Evolutionary conservation across 2,888 invertebrate genomes (phyloP).

Genomic region (Drosophila vallismaia): DNA sequence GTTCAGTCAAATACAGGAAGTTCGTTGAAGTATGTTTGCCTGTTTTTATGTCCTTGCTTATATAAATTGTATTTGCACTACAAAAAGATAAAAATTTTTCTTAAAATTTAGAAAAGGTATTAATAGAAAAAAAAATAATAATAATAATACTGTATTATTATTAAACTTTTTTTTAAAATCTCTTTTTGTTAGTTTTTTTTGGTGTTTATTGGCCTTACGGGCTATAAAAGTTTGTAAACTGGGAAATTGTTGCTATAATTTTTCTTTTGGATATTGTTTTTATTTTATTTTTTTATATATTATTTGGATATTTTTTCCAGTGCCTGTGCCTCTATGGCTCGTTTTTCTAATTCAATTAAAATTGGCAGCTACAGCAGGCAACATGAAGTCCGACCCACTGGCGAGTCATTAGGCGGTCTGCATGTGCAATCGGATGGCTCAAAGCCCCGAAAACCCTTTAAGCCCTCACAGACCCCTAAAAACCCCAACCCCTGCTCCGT

Average conservation of each 20-base stretch:
- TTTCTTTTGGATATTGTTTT: too few relatives aligned
- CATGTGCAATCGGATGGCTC: constrained; percentile 36
- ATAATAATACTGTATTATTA: too few relatives aligned
- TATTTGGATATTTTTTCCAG: background rate
- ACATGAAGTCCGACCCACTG: constrained; percentile 20
- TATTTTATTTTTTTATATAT: background rate
- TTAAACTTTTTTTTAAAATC: too few relatives aligned
- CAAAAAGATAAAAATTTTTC: background rate
- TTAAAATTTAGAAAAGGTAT: too few relatives aligned
- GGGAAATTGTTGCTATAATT: too few relatives aligned
- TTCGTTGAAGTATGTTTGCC: constrained; percentile 28
- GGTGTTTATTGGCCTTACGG: too few relatives aligned
- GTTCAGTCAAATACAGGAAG: constrained; percentile 44
- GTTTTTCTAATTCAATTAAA: constrained; percentile 79
- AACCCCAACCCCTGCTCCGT: background rate
- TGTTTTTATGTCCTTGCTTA: constrained; percentile 14
- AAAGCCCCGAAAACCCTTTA: background rate
- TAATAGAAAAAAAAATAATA: background rate
- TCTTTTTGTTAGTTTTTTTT: too few relatives aligned
- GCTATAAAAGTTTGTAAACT: too few relatives aligned
- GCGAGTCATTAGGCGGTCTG: constrained; percentile 62
- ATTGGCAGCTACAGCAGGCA: constrained; percentile 55
- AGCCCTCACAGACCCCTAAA: background rate
- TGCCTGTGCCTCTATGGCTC: constrained; percentile 12
- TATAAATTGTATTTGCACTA: constrained; percentile 15